Conservation (phyloP, 1,140 invertebrate genomes). For the Macrocentrus cingulum region DNA sequence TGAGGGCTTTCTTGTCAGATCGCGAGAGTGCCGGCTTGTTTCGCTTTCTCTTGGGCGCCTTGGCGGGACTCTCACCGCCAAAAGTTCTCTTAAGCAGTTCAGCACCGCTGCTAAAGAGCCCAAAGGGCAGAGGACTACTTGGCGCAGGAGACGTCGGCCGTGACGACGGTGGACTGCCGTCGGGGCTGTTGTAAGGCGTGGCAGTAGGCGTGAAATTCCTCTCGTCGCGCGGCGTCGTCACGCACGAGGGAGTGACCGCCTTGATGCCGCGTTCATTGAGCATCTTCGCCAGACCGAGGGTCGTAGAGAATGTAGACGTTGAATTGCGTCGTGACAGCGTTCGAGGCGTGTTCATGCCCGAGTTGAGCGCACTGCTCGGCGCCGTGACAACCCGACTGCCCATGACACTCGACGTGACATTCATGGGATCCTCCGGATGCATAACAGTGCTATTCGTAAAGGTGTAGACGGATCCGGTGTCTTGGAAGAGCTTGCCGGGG, state of each 20-base stretch:
- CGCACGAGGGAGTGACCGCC: conserved; percentile 68
- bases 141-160: conserved; percentile 62
- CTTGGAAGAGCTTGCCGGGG: conserved; percentile 74
- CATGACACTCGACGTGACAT: conserved; percentile 62
- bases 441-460: conserved; percentile 87
- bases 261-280: conserved; percentile 79
- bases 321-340: conserved; percentile 70
- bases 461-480: conserved; percentile 80
- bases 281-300: conserved; percentile 76
- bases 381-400: conserved; percentile 62
- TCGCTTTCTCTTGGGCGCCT: conserved; percentile 51
- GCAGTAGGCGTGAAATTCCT: conserved; percentile 75
- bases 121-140: conserved; percentile 62
- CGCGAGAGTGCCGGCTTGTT: conserved; percentile 56
- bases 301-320: conserved; percentile 78
- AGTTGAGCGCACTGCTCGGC: conserved; percentile 60
- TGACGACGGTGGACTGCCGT: conserved; percentile 63
- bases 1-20: conserved; percentile 57
- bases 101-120: conserved; percentile 71
- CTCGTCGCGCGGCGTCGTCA: conserved; percentile 68
- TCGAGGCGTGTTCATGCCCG: conserved; percentile 64
- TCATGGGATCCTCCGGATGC: conserved; percentile 81
- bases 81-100: conserved; percentile 73
- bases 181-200: conserved; percentile 81
- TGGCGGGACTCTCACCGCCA: conserved; percentile 54